Evolutionary conservation across 2,113 vertebrate genomes (phyloP).

Genomic region (Murina feae): DNA sequence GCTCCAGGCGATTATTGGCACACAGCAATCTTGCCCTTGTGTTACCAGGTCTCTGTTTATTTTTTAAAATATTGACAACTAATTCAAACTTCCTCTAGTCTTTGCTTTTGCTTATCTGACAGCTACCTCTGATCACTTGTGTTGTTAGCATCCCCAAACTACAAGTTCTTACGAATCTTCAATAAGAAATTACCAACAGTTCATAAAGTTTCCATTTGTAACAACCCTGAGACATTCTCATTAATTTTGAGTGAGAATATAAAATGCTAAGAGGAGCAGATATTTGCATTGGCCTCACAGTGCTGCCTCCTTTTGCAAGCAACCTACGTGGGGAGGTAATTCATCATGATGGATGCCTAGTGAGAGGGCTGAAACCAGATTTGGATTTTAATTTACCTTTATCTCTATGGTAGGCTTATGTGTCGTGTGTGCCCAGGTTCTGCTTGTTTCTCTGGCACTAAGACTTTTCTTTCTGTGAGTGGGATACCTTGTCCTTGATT

Average conservation of each 20-base stretch:
- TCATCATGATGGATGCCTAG: neutral
- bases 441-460: neutral
- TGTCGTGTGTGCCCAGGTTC: neutral
- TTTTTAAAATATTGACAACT: neutral
- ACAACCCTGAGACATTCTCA: neutral
- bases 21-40: neutral
- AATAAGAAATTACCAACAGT: neutral
- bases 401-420: neutral
- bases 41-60: neutral
- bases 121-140: neutral
- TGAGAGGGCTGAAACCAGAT: neutral
- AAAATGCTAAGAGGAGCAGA: neutral
- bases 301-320: neutral
- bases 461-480: neutral
- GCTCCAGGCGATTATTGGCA: neutral
- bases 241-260: slow-evolving; percentile 8
- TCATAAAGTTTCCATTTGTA: slow-evolving; percentile 27
- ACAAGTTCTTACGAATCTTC: neutral
- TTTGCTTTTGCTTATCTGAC: slow-evolving; percentile 12
- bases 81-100: neutral
- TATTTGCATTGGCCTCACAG: neutral
- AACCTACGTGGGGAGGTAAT: neutral
- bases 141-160: neutral
- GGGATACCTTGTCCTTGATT: neutral
- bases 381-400: neutral